Base-by-base conservation (phyloP, 1,140 invertebrate species). In the Drosophila lini region DNA sequence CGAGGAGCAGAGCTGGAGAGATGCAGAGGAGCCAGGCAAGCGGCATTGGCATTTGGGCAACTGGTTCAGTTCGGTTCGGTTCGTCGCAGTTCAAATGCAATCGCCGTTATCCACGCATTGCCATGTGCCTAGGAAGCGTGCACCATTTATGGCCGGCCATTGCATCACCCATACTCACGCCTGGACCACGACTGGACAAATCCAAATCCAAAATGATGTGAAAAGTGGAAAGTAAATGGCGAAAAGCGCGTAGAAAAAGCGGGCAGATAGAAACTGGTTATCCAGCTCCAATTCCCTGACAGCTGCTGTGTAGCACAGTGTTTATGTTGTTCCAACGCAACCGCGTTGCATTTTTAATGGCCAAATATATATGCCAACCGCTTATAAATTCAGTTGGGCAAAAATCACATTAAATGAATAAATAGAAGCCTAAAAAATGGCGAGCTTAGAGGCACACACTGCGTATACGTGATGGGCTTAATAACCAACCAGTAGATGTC, bases 21-120 rank as follows among this genome's bases (percentile, higher is more conserved):
- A 11, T 36, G 48, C 38, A 25, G 61, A 42, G 44, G 45, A 44
- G 44, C 25, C 44, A 11, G 50, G 68, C 79, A 81, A 74, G 69
- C 86, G 83, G 83, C 83, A 88, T 88, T 88, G 83, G 83, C 83
- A 88, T 88, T 88, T 88, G 83, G 83, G 76, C 60, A 88, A 88
- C 83, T 88, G 83, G 83, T 88, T 88, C 73, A 76, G 8, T 45
- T 62, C n/a, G 31, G 22, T 22, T 32, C 34, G 16, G 13, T 16
- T 62, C 36, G n/a, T 16, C 3, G 25, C 52, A 56, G 53, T 63
- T 31, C 61, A 48, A 65, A 67, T 52, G 64, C 45, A 53, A 70
- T 70, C 48, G 32, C 13, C 32, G 62, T 38, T 63, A 36, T 36
- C 41, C 56, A 59, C 80, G 75, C 69, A 61, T 74, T 74, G 38